Conservation (phyloP, 2,888 invertebrate species). For the Sepioteuthis lessoniana region DNA sequence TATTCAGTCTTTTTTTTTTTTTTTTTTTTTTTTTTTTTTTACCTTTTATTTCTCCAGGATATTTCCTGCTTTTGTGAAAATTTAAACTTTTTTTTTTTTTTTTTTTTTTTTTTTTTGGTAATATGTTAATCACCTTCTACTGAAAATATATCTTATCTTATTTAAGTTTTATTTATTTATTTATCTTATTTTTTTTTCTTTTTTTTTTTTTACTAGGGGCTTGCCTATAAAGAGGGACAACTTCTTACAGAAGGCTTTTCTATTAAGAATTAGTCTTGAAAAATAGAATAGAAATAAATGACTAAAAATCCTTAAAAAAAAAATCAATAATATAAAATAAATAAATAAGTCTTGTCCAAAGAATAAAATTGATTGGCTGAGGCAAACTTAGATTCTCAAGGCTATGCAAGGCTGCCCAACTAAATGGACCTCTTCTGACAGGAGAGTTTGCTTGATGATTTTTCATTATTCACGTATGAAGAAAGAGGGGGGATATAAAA, state of each 20-base stretch:
- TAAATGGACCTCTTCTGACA: constrained; percentile 33
- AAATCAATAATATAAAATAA: neutral
- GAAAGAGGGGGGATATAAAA: neutral
- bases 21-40: too few species aligned
- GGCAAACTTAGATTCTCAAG: constrained; percentile 16
- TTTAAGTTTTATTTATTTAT: neutral
- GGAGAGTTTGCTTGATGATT: constrained; percentile 33
- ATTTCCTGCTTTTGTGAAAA: too few species aligned
- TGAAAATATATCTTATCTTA: neutral
- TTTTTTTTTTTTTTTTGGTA: neutral
- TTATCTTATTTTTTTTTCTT: too few species aligned
- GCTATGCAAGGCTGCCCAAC: constrained; percentile 33
- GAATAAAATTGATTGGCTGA: neutral
- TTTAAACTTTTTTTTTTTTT: neutral
- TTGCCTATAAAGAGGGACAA: neutral
- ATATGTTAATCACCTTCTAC: neutral
- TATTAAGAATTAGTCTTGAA: neutral
- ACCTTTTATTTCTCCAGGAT: too few species aligned
- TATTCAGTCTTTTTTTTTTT: too few species aligned
- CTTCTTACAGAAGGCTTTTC: neutral
- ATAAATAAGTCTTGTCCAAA: neutral
- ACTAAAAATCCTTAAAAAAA: neutral
- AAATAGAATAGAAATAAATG: neutral
- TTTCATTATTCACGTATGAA: constrained; percentile 33
- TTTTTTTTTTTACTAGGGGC: too few species aligned